Conservation (phyloP, 2,113 vertebrate species). For the Apaloderma vittatum region DNA sequence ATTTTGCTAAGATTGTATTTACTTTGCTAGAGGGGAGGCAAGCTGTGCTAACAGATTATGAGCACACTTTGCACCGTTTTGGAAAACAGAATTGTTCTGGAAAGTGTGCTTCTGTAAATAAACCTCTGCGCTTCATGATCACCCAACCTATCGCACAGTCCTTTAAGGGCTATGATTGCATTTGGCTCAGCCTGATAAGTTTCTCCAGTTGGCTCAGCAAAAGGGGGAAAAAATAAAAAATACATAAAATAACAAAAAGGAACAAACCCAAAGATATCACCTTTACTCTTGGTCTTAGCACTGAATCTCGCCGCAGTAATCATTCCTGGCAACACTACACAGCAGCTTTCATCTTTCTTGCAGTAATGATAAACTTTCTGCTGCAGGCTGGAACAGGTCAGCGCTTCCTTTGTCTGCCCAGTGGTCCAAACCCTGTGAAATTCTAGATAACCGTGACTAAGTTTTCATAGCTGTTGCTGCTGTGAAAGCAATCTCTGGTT, state of each 20-base stretch:
- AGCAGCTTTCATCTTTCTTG: background rate
- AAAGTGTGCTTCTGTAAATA: slow-evolving; percentile 32
- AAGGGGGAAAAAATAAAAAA: background rate
- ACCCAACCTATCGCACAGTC: background rate
- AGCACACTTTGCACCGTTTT: background rate
- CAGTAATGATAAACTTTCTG: background rate
- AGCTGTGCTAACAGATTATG: background rate
- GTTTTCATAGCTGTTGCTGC: background rate
- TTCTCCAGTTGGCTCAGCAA: background rate
- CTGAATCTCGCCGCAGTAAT: background rate
- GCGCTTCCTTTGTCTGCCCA: background rate
- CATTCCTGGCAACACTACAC: slow-evolving; percentile 6
- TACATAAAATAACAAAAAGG: background rate
- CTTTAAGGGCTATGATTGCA: background rate
- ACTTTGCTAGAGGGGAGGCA: background rate
- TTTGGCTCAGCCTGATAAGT: background rate
- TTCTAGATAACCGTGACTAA: background rate
- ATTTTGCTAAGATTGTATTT: background rate
- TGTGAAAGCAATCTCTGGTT: background rate
- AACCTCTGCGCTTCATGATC: background rate
- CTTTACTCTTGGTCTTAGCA: background rate
- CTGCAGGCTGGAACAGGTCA: background rate
- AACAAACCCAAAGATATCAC: slow-evolving; percentile 24
- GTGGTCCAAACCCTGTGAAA: background rate
- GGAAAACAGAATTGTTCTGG: background rate